A percentile compares a stretch with the other conserved stretches of the same genome.
Evolutionary conservation across 2,888 invertebrate species (phyloP).

Genomic region (Penaeus monodon): DNA sequence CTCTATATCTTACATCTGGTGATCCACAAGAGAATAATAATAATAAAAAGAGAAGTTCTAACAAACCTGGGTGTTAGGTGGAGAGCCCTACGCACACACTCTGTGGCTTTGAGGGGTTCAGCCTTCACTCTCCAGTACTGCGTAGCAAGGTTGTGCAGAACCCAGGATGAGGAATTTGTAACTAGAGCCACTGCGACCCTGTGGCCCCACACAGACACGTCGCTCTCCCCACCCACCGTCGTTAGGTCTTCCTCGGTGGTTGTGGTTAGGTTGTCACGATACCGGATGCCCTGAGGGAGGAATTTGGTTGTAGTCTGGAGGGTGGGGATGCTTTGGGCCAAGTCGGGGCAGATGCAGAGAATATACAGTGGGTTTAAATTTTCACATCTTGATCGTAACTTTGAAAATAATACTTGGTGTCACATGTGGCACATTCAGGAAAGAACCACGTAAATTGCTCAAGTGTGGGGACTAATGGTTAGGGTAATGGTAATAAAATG

Average conservation of each 20-base stretch:
- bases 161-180: constrained; percentile 82
- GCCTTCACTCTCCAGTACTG: constrained; percentile 84
- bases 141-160: constrained; percentile 83
- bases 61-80: constrained; percentile 80
- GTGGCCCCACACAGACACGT: constrained; percentile 75
- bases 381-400: too few species aligned
- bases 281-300: constrained; percentile 72
- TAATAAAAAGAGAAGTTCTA: background rate
- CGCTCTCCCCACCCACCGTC: constrained; percentile 68
- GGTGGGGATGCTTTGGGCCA: too few species aligned
- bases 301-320: constrained; percentile 6
- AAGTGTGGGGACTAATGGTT: too few species aligned
- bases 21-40: background rate
- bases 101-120: constrained; percentile 81
- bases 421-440: too few species aligned
- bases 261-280: constrained; percentile 72
- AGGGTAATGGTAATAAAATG: too few species aligned
- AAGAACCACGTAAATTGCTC: too few species aligned
- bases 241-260: constrained; percentile 73
- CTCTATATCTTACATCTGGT: too few species aligned
- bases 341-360: too few species aligned
- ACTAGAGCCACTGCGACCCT: constrained; percentile 76
- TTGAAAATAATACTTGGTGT: too few species aligned
- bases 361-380: too few species aligned
- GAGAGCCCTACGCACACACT: constrained; percentile 82